phyloP scores from a whole-genome alignment of 1,140 invertebrate species.

The Fopius arisanus region DNA sequence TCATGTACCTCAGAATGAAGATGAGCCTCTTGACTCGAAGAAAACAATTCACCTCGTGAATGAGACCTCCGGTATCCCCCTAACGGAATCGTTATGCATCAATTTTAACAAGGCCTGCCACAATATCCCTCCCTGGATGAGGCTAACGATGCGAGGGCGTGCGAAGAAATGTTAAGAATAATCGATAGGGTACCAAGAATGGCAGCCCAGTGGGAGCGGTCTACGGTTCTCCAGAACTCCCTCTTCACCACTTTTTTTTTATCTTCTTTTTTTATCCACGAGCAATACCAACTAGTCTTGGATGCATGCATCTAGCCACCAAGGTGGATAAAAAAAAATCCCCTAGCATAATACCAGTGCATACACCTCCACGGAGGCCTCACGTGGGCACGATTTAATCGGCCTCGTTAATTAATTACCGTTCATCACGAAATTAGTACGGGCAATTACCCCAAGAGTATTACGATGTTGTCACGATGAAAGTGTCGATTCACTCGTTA shows the following conservation, averaged over 20 bases:
- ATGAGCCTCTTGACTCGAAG: conserved; percentile 48
- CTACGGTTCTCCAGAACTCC: not conserved
- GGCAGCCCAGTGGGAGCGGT: conserved; percentile 22
- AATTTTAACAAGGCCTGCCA: conserved; percentile 7
- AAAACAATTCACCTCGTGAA: conserved; percentile 35
- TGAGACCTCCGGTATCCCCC: not conserved
- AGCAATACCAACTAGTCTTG: not conserved
- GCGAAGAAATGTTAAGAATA: conserved; percentile 18
- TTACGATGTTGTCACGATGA: conserved; percentile 25
- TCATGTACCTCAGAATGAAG: not conserved
- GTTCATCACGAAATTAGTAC: conserved; percentile 39
- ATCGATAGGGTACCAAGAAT: conserved; percentile 19
- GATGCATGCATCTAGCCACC: not conserved
- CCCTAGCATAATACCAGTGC: not conserved
- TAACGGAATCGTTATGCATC: conserved; percentile 2
- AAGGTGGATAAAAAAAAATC: not conserved
- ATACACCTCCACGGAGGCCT: not conserved
- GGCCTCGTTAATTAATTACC: conserved; percentile 36
- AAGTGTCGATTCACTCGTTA: conserved; percentile 17
- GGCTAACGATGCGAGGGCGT: conserved; percentile 14
- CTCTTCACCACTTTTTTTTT: not conserved
- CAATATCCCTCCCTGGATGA: not conserved
- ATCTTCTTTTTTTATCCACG: not conserved
- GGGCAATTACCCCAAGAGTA: conserved; percentile 27
- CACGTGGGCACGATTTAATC: conserved; percentile 33